These are phyloP conservation scores for Trypoxylus dichotomus DNA, from an alignment of 1,140 invertebrate genomes.

Conservation along the genomic window DNA sequence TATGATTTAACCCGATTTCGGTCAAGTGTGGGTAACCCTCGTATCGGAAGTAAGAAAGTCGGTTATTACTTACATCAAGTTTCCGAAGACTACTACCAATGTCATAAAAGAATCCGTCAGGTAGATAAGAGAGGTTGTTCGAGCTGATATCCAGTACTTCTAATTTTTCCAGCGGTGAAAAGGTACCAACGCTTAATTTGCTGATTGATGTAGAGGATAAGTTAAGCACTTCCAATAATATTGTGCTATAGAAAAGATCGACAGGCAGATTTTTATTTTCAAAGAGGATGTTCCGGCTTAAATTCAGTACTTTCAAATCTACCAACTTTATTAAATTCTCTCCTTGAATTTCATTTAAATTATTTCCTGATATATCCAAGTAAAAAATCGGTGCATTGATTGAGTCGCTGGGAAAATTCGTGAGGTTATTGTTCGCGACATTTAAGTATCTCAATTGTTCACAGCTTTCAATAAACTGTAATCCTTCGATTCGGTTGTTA, in stretches of 20 bases:
- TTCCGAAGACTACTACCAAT: not conserved
- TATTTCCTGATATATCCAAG: not conserved
- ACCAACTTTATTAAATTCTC: not conserved
- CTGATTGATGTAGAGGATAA: not conserved
- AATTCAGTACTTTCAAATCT: not conserved
- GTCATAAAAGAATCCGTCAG: not conserved
- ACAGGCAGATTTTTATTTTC: not conserved
- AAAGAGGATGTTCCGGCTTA: not conserved
- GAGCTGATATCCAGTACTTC: not conserved
- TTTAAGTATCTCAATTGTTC: not conserved
- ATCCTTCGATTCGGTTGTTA: not conserved
- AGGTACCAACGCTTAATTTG: not conserved
- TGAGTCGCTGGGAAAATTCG: not conserved
- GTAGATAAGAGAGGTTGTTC: not conserved
- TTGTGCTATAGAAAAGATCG: not conserved
- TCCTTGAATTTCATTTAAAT: not conserved
- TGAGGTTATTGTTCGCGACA: not conserved
- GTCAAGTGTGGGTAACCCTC: not conserved
- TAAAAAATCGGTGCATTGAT: not conserved
- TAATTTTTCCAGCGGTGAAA: not conserved
- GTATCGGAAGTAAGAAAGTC: not conserved
- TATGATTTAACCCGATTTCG: not conserved
- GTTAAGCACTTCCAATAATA: not conserved
- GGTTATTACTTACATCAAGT: not conserved
- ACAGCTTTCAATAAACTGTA: not conserved